Conservation (phyloP, 2,113 vertebrate species). For the Stegostoma tigrinum region DNA sequence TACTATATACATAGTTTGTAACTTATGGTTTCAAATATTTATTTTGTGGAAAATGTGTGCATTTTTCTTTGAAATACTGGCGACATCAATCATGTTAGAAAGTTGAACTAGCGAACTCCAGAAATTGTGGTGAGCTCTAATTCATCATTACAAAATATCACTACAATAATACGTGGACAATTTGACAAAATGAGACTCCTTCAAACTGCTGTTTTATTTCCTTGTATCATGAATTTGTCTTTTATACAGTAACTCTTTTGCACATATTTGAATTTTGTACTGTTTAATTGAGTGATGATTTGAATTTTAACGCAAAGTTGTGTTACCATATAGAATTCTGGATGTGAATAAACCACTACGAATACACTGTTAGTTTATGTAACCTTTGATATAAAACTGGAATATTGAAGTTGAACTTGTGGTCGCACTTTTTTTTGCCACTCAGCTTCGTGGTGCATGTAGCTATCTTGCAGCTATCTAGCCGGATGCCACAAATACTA, state of each 20-base stretch:
- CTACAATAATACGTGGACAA: background rate
- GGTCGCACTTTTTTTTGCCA: background rate
- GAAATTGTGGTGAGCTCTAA: background rate
- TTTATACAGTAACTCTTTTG: background rate
- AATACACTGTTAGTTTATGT: background rate
- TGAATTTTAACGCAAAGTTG: background rate
- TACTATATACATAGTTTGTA: conserved; percentile 20
- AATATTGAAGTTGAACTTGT: background rate
- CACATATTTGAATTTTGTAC: background rate
- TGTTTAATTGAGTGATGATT: background rate
- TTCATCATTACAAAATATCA: background rate
- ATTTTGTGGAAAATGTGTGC: background rate
- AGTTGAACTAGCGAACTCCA: background rate
- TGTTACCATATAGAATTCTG: background rate
- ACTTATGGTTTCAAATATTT: conserved; percentile 30
- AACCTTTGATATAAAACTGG: background rate
- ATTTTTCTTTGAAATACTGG: background rate
- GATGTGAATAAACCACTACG: background rate
- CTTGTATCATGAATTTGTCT: background rate
- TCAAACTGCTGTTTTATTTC: background rate
- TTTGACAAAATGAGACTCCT: background rate
- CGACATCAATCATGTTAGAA: background rate
- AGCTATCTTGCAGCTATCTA: too few species aligned
- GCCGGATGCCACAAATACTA: background rate
- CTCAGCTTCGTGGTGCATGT: background rate